Percentiles rank a stretch among this genome's conserved stretches.
Conservation (phyloP, 2,888 invertebrate species). For the Sycophila texana region DNA sequence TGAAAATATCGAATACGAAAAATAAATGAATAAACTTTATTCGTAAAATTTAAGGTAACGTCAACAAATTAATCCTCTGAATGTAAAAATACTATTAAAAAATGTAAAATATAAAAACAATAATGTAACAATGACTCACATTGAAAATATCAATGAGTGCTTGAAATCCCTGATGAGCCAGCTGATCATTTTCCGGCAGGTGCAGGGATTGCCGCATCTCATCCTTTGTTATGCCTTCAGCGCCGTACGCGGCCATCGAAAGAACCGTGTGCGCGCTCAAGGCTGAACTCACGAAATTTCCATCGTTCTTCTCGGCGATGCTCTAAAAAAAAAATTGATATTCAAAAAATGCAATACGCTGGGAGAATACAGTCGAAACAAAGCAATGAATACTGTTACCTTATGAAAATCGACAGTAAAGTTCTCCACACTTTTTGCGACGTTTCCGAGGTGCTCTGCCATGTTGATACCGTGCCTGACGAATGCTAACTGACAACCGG, state of each 20-base stretch:
- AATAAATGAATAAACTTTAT: too few relatives aligned
- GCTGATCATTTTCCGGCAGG: constrained; percentile 57
- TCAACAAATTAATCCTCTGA: too few relatives aligned
- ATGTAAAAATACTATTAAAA: too few relatives aligned
- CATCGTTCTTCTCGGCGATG: constrained; percentile 51
- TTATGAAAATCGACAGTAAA: constrained; percentile 25
- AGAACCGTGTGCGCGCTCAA: constrained; percentile 69
- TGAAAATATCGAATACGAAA: too few relatives aligned
- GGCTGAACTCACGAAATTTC: constrained; percentile 69
- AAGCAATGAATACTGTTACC: not conserved
- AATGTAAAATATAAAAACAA: too few relatives aligned
- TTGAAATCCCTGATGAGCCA: constrained; percentile 61
- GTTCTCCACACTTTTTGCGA: not conserved
- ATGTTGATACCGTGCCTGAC: not conserved
- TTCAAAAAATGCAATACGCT: not conserved
- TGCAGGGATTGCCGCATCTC: constrained; percentile 62
- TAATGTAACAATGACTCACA: constrained; percentile 52
- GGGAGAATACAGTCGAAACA: not conserved
- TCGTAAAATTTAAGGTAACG: too few relatives aligned
- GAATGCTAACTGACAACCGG: not conserved
- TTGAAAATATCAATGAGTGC: constrained; percentile 62
- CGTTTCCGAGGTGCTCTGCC: not conserved
- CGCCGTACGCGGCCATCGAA: constrained; percentile 67
- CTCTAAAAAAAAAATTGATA: constrained; percentile 50
- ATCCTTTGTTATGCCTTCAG: constrained; percentile 61